A percentile compares a stretch with the other conserved stretches of the same genome.
These are phyloP conservation scores for Oscheius myriophilus DNA, from an alignment of 2,888 invertebrate genomes.

Conservation along the genomic window DNA sequence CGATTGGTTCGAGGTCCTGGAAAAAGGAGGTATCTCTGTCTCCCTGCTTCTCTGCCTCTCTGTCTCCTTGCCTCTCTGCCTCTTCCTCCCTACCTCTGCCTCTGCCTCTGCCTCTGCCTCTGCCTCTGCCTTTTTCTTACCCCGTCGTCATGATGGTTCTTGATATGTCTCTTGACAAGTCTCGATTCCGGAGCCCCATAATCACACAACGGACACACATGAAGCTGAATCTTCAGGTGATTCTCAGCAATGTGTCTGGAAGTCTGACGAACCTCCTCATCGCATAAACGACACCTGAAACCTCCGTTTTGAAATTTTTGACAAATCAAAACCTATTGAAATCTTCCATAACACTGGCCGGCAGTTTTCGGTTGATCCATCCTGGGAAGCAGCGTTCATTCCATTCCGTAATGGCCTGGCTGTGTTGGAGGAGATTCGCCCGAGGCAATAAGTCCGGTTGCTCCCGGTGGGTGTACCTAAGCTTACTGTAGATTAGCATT, in stretches of 20 bases:
- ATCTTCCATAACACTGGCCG: constrained; percentile 49
- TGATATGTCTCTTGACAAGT: constrained; percentile 53
- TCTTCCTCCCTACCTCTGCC: too few relatives aligned
- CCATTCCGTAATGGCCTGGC: constrained; percentile 57
- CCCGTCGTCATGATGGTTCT: constrained; percentile 50
- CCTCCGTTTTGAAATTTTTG: not conserved
- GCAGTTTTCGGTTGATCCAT: constrained; percentile 60
- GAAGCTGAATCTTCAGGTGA: constrained; percentile 54
- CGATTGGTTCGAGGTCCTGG: constrained; percentile 55
- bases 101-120: too few relatives aligned
- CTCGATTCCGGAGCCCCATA: constrained; percentile 59
- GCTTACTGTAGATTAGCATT: too few relatives aligned
- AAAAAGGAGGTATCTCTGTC: not conserved
- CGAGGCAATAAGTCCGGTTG: constrained; percentile 47
- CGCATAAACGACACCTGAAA: constrained; percentile 54
- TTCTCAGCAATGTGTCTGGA: constrained; percentile 55
- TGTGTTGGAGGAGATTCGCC: constrained; percentile 46
- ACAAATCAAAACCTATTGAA: constrained; percentile 36
- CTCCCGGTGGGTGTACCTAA: constrained; percentile 44
- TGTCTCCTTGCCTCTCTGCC: too few relatives aligned
- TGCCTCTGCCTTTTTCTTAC: too few relatives aligned
- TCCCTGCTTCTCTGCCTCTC: too few relatives aligned
- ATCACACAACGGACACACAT: constrained; percentile 58
- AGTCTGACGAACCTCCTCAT: constrained; percentile 58
- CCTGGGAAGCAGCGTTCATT: constrained; percentile 59